Base-by-base conservation (phyloP, 2,113 vertebrate genomes). In the Petrocephalus microphthalmus region DNA sequence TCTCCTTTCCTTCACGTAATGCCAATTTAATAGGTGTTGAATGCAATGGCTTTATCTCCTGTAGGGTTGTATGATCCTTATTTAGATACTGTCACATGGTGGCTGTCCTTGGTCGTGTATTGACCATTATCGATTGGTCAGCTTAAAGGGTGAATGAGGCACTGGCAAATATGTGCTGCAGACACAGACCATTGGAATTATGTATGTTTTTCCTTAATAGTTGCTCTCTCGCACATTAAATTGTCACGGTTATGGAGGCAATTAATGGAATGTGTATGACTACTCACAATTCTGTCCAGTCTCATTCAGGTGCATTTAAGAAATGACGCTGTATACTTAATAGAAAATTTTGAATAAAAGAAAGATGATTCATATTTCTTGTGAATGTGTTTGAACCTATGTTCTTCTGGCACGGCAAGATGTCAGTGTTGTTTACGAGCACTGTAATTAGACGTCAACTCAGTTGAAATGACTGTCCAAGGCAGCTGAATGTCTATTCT, bases 21-120 rank as follows among this genome's bases (percentile, higher is more conserved):
- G 84, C 52, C 22, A 11, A 37, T 54, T 54, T 85, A 54, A 64
- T 87, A 49, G 45, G 86, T 67, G 57, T 49, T 87, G 57, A 49
- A 51, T 47, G 54, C 56, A 6, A 33, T 51, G 86, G 60, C 37
- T 71, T 87, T 67, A 87, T 87, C 57, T 67, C 57, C 22, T 87
- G 17, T 74, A 8, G n/a, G 84, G 84, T 54, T 54, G 52, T 85
- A 33, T 54, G 84, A 85, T 54, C 52, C 45, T 87, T 53, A 74
- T 71, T 49, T 52, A 78, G 87, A 78, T 74, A 33, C 47, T 53
- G n/a, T 60, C 49, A 78, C 47, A 52, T 22, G 45, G 25, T 25
- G 17, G 81, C 45, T 17, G 87, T 45, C 64, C 49, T 52, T 88
- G 71, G 42, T 56, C 20, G 71, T 15, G 33, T 54, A 82, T 82